Conservation (phyloP, 2,797 vertebrate genomes). For the Semotilus atromaculatus region DNA sequence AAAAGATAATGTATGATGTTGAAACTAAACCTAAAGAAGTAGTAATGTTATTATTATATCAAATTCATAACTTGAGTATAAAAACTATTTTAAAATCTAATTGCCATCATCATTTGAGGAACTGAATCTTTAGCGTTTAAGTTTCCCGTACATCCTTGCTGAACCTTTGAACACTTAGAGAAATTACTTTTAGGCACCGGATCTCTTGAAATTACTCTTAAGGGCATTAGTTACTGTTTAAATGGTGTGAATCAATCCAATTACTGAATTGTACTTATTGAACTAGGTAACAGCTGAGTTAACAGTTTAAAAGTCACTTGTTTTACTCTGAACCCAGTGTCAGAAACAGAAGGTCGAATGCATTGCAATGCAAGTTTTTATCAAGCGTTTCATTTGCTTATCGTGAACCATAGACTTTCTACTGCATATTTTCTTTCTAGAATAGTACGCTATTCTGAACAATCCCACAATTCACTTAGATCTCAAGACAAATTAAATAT, state of each 20-base stretch:
- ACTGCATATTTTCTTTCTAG: neutral
- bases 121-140: neutral
- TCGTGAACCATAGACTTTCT: neutral
- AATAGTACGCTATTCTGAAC: neutral
- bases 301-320: neutral
- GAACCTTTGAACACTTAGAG: neutral
- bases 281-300: neutral
- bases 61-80: neutral
- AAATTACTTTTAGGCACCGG: neutral
- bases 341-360: neutral
- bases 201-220: neutral
- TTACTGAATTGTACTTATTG: no score
- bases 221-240: neutral
- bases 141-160: neutral
- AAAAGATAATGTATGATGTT: no score
- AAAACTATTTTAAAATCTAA: neutral
- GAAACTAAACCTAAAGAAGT: no score
- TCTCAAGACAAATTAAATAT: neutral
- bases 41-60: neutral
- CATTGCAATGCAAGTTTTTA: neutral
- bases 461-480: slow-evolving; percentile 1
- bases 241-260: neutral
- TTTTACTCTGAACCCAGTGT: neutral
- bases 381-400: neutral
- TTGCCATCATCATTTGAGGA: neutral